These are phyloP conservation scores for Nemoura dubitans DNA, from an alignment of 2,888 invertebrate genomes.

Conservation along the genomic window DNA sequence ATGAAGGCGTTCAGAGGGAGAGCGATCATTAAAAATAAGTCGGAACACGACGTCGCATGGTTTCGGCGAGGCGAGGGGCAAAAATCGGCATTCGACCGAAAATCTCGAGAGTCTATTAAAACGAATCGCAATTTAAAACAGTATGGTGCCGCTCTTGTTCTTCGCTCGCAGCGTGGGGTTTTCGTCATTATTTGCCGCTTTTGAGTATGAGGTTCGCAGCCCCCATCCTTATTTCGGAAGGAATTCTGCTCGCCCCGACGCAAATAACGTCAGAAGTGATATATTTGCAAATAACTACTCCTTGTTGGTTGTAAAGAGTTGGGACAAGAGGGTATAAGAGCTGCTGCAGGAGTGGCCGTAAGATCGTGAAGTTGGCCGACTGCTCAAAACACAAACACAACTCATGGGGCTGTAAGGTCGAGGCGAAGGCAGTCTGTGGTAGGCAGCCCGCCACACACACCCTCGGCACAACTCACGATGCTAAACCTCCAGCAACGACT, in stretches of 20 bases:
- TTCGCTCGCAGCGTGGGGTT: background rate
- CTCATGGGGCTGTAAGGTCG: constrained; percentile 19
- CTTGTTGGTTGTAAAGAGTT: constrained; percentile 33
- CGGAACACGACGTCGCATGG: background rate
- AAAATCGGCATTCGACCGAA: background rate
- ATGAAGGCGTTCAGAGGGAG: background rate
- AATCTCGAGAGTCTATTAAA: background rate
- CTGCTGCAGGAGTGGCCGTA: constrained; percentile 32
- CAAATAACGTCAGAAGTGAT: constrained; percentile 39
- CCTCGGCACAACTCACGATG: constrained; percentile 38
- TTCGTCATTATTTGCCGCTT: background rate
- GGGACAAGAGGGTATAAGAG: constrained; percentile 29
- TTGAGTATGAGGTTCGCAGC: background rate
- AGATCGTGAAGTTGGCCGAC: constrained; percentile 26
- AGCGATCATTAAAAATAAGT: constrained; percentile 31
- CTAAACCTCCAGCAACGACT: constrained; percentile 33
- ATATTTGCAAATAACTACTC: constrained; percentile 39
- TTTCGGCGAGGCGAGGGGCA: background rate
- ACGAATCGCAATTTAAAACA: background rate
- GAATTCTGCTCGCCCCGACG: constrained; percentile 1
- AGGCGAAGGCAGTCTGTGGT: constrained; percentile 23
- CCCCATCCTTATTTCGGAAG: constrained; percentile 15
- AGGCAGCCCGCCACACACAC: constrained; percentile 31
- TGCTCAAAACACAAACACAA: constrained; percentile 38
- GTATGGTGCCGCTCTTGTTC: background rate